phyloP scores from a whole-genome alignment of 53 echinoderm and acorn worm genomes.

The Luidia sarsii region DNA sequence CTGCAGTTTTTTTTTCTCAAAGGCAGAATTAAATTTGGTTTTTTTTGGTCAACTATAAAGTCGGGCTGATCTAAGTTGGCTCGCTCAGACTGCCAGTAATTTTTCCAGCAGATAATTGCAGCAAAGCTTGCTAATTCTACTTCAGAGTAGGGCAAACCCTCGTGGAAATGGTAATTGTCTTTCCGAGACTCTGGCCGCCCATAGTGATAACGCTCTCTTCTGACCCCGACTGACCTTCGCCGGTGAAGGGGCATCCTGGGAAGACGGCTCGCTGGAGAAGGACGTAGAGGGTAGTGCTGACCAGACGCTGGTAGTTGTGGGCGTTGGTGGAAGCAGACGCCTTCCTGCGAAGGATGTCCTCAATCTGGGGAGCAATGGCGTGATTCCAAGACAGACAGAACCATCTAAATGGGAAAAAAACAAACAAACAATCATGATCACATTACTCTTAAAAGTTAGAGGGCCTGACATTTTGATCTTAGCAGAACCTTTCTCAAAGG shows the following conservation, averaged over 20 bases:
- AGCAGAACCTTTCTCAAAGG: too few relatives aligned
- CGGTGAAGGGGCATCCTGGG: conserved; percentile 84
- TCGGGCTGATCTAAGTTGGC: too few relatives aligned
- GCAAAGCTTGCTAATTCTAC: too few relatives aligned
- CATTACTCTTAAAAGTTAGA: not conserved
- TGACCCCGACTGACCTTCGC: conserved; percentile 63
- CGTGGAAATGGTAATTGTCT: too few relatives aligned
- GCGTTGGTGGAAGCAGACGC: conserved; percentile 39
- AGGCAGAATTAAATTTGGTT: too few relatives aligned
- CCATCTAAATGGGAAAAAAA: conserved; percentile 63
- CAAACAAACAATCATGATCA: not conserved
- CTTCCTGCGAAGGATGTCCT: conserved; percentile 78
- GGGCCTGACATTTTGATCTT: too few relatives aligned
- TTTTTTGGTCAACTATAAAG: too few relatives aligned
- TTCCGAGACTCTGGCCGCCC: too few relatives aligned
- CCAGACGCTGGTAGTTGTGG: conserved; percentile 69
- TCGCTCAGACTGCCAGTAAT: too few relatives aligned
- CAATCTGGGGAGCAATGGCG: conserved; percentile 86
- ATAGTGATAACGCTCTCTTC: not conserved
- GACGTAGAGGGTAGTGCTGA: conserved; percentile 94
- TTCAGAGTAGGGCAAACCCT: too few relatives aligned
- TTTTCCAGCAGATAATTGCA: too few relatives aligned
- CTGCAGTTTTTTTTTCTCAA: too few relatives aligned
- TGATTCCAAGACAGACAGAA: conserved; percentile 91
- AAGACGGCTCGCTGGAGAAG: conserved; percentile 92